These are phyloP conservation scores for Rhinophrynus dorsalis DNA, from an alignment of 2,797 vertebrate species.

Conservation along the genomic window DNA sequence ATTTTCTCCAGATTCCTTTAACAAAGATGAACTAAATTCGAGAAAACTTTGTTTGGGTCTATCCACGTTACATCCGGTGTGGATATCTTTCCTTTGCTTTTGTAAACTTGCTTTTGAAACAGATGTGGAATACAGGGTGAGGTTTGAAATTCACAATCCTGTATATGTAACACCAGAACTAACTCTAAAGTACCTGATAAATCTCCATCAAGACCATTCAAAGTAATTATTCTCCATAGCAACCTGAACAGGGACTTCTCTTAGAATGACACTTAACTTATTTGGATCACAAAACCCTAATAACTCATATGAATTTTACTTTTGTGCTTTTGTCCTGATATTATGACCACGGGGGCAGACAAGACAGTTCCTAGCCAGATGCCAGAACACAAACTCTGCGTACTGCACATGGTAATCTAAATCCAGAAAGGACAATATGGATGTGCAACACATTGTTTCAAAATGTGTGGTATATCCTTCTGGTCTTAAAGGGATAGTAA, in stretches of 20 bases:
- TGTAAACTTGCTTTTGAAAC: not conserved
- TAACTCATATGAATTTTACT: no score
- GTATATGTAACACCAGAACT: not conserved
- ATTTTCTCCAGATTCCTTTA: constrained; percentile 2
- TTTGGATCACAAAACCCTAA: no score
- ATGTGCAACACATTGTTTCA: no score
- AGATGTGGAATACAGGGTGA: not conserved
- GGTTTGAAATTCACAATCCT: not conserved
- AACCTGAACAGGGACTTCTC: not conserved
- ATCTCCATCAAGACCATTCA: not conserved
- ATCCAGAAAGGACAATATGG: no score
- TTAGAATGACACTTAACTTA: not conserved
- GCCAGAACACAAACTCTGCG: no score
- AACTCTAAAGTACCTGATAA: not conserved
- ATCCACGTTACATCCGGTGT: constrained; percentile 4
- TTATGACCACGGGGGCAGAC: no score
- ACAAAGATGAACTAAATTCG: constrained; percentile 7
- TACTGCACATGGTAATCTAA: no score
- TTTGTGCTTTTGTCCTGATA: no score
- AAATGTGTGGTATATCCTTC: no score
- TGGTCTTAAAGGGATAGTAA: no score
- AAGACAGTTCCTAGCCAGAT: no score
- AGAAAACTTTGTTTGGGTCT: constrained; percentile 5
- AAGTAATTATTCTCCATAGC: not conserved
- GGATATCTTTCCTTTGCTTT: constrained; percentile 6